These are phyloP conservation scores for Gobio occitaniae DNA, from an alignment of 2,797 vertebrate species.

Conservation along the genomic window DNA sequence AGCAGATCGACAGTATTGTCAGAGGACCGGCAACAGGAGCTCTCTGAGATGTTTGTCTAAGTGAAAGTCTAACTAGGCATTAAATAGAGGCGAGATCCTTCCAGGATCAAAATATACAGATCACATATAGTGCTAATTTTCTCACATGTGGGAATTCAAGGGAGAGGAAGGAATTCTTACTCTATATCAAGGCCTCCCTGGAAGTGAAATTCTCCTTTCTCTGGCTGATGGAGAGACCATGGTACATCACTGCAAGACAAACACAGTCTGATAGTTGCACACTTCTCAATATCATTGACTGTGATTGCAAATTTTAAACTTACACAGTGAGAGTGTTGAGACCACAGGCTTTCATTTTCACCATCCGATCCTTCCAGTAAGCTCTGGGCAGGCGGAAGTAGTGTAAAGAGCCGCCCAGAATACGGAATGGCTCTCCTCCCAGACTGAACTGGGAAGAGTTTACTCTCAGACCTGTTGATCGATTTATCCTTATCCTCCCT, in stretches of 20 bases:
- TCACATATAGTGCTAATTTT: neutral
- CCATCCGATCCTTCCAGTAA: conserved; percentile 91
- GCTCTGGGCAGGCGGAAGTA: conserved; percentile 91
- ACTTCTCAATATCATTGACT: neutral
- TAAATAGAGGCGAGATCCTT: neutral
- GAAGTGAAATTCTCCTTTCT: conserved; percentile 87
- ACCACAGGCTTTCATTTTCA: conserved; percentile 93
- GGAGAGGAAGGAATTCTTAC: conserved; percentile 72
- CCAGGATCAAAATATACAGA: conserved; percentile 5
- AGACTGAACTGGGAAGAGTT: conserved; percentile 83
- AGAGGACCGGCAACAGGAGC: conserved; percentile 30
- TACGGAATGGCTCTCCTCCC: conserved; percentile 82
- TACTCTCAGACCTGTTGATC: conserved; percentile 80
- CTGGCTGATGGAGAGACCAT: conserved; percentile 91
- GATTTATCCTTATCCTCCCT: conserved; percentile 67
- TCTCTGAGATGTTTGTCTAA: conserved; percentile 1
- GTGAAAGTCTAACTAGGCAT: conserved; percentile 11
- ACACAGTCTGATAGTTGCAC: conserved; percentile 39
- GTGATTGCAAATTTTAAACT: conserved; percentile 48
- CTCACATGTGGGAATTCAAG: conserved; percentile 6
- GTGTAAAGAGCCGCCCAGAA: conserved; percentile 90
- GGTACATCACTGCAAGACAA: conserved; percentile 85
- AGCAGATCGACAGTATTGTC: conserved; percentile 25
- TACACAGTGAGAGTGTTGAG: conserved; percentile 94
- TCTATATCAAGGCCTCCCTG: conserved; percentile 86